These are phyloP conservation scores for Harlomillsia oculata DNA, from an alignment of 1,140 invertebrate species.

Conservation along the genomic window DNA sequence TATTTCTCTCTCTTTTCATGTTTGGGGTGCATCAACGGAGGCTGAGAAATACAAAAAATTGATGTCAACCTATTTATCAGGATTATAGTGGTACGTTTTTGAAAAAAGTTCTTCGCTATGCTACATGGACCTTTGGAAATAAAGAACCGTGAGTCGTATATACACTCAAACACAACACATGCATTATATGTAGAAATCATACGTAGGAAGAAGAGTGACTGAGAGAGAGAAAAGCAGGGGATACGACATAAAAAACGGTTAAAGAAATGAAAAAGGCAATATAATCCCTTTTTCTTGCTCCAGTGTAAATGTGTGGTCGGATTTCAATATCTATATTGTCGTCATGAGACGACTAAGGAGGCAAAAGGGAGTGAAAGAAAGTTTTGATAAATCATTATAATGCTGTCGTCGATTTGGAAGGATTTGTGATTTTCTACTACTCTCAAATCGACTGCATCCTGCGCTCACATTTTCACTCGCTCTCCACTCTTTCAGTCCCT, in stretches of 20 bases:
- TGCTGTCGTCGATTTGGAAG: conserved; percentile 35
- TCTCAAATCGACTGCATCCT: conserved; percentile 6
- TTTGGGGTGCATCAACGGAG: conserved; percentile 25
- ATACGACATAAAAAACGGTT: conserved; percentile 24
- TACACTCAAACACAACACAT: background rate
- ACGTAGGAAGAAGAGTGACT: background rate
- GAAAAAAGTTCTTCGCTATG: conserved; percentile 19
- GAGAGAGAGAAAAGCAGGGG: background rate
- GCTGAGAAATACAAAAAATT: conserved; percentile 35
- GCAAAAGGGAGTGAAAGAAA: conserved; percentile 32
- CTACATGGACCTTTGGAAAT: background rate
- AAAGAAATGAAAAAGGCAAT: conserved; percentile 34
- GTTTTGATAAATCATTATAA: conserved; percentile 37
- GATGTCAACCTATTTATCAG: conserved; percentile 37
- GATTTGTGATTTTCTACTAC: conserved; percentile 34
- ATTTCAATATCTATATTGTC: conserved; percentile 35
- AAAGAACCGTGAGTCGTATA: conserved; percentile 6
- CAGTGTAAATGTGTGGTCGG: conserved; percentile 29
- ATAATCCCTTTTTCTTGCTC: conserved; percentile 33
- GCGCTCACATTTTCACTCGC: background rate
- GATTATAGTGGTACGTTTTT: conserved; percentile 33
- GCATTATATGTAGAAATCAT: background rate
- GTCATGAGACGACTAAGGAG: conserved; percentile 16
- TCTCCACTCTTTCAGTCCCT: too few species aligned
- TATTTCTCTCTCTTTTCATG: conserved; percentile 24